phyloP scores from a whole-genome alignment of 1,140 invertebrate species.

The Copidosoma floridanum region DNA sequence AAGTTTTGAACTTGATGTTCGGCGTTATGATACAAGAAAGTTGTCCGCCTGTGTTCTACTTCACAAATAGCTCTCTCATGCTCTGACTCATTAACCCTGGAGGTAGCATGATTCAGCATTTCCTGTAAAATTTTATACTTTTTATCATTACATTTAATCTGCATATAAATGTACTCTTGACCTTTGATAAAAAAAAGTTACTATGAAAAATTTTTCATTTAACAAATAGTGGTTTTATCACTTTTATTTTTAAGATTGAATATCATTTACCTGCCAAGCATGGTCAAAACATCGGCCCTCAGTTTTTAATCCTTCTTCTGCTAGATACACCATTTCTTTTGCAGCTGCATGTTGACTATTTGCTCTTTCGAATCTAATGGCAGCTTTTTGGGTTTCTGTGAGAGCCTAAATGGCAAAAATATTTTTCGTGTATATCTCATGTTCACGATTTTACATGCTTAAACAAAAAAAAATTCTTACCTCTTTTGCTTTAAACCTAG shows the following conservation, averaged over 20 bases:
- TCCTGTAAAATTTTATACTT: slow-evolving; percentile 56
- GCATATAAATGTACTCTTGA: too few relatives aligned
- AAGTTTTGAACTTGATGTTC: slow-evolving; percentile 65
- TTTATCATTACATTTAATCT: not conserved
- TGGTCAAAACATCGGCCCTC: slow-evolving; percentile 70
- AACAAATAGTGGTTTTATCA: not conserved
- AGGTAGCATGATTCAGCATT: slow-evolving; percentile 94
- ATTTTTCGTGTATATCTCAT: not conserved
- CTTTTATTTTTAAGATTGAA: slow-evolving; percentile 1
- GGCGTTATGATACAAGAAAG: slow-evolving; percentile 64
- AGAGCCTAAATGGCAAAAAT: slow-evolving; percentile 54
- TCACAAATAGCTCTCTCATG: slow-evolving; percentile 69
- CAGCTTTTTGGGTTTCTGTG: slow-evolving; percentile 76
- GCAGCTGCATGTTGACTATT: slow-evolving; percentile 90
- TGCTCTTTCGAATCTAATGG: slow-evolving; percentile 87
- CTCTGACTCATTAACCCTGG: slow-evolving; percentile 78
- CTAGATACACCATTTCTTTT: slow-evolving; percentile 90
- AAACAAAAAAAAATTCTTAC: slow-evolving; percentile 51
- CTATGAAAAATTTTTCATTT: too few relatives aligned
- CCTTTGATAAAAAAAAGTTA: not conserved
- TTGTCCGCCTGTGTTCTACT: slow-evolving; percentile 66
- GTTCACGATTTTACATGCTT: not conserved
- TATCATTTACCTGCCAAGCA: slow-evolving; percentile 75
- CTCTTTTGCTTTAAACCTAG: slow-evolving; percentile 73
- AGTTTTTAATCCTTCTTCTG: slow-evolving; percentile 80